A percentile compares a stretch with the other conserved stretches of the same genome.
Evolutionary conservation across 92 coral and sea anemone species (phyloP).

Genomic region (Heliopora coerulea): DNA sequence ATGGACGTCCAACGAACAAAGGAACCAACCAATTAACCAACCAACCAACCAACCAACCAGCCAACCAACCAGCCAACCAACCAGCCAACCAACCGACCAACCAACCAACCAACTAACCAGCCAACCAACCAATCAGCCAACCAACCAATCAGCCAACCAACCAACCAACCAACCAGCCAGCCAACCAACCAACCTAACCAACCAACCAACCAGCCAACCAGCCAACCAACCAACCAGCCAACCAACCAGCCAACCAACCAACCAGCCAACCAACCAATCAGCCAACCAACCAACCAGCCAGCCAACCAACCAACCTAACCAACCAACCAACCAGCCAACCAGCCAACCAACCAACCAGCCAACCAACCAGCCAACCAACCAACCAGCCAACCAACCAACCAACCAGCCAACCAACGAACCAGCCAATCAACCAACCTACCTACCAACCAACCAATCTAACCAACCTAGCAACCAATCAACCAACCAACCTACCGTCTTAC

Average conservation of each 20-base stretch:
- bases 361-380: constrained; percentile 36
- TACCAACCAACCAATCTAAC: neutral
- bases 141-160: constrained; percentile 30
- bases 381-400: neutral
- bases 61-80: constrained; percentile 20
- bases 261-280: constrained; percentile 29
- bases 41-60: too few species aligned
- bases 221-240: constrained; percentile 18
- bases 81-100: neutral
- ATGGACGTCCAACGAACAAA: neutral
- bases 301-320: constrained; percentile 37
- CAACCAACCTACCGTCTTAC: constrained; percentile 2
- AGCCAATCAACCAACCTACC: constrained; percentile 15
- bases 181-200: constrained; percentile 39
- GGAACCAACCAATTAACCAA: constrained; percentile 30
- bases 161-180: neutral
- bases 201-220: too few species aligned
- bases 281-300: neutral
- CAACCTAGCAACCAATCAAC: constrained; percentile 27
- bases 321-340: too few species aligned
- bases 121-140: neutral
- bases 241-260: neutral
- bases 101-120: constrained; percentile 24
- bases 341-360: neutral
- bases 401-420: constrained; percentile 34